These are phyloP conservation scores for Ditylenchus weischeri DNA, from an alignment of 2,888 invertebrate species.

Conservation along the genomic window DNA sequence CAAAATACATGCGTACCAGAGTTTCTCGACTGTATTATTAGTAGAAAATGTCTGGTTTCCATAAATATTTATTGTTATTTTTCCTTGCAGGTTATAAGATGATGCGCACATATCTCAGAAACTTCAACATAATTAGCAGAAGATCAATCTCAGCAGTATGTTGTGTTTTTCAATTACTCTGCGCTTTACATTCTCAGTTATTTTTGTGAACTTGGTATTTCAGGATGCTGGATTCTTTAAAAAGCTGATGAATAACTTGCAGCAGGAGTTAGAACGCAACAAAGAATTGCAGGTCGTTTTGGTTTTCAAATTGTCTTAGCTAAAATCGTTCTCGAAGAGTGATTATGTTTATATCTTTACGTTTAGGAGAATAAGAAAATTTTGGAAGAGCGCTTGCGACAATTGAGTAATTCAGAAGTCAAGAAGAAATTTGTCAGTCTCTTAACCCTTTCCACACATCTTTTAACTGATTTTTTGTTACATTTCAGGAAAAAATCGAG, in stretches of 20 bases:
- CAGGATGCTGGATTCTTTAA: constrained; percentile 36
- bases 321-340: constrained; percentile 19
- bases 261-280: constrained; percentile 88
- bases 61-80: no score
- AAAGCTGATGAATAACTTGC: constrained; percentile 52
- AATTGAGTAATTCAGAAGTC: constrained; percentile 89
- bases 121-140: no score
- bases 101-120: no score
- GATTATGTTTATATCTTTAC: no score
- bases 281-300: constrained; percentile 82
- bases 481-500: constrained; percentile 79
- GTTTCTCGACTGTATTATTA: no score
- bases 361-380: constrained; percentile 52
- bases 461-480: not conserved
- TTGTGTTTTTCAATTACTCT: no score
- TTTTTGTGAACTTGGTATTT: no score
- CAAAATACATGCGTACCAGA: no score
- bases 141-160: no score
- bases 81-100: no score
- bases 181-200: no score
- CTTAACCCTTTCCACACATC: not conserved
- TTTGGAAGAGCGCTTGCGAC: constrained; percentile 47
- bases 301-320: not conserved
- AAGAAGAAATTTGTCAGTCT: constrained; percentile 64
- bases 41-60: no score